Conservation (phyloP, 2,888 invertebrate genomes). For the Liposcelis brunnea region DNA sequence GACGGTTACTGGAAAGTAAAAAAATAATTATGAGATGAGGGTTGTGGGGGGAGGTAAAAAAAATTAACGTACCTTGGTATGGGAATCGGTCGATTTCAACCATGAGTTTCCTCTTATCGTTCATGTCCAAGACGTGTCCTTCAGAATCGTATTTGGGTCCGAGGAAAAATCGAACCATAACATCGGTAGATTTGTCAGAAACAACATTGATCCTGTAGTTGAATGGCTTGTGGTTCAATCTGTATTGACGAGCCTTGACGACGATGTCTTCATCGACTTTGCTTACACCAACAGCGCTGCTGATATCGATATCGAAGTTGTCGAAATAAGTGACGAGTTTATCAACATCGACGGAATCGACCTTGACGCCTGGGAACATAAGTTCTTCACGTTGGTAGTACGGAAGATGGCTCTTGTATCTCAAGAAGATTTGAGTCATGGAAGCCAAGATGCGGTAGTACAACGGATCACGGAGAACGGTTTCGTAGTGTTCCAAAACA, state of each 20-base stretch:
- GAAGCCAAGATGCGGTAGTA: conserved; percentile 50
- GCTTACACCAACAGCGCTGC: conserved; percentile 33
- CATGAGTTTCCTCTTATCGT: conserved; percentile 16
- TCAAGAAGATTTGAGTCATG: conserved; percentile 37
- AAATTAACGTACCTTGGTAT: conserved; percentile 13
- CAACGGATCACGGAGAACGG: conserved; percentile 46
- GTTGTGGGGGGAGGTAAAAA: too few species aligned
- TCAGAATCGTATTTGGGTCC: conserved; percentile 36
- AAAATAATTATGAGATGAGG: too few species aligned
- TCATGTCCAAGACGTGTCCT: conserved; percentile 10
- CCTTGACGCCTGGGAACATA: conserved; percentile 37
- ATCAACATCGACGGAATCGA: conserved; percentile 44
- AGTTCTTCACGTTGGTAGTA: conserved; percentile 44
- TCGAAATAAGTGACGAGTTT: conserved; percentile 53
- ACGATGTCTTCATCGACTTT: conserved; percentile 29
- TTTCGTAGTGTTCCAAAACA: conserved; percentile 45
- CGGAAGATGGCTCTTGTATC: conserved; percentile 39
- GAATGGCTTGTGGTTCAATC: conserved; percentile 54
- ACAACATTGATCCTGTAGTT: conserved; percentile 38
- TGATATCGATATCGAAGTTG: conserved; percentile 41
- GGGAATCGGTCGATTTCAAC: conserved; percentile 17
- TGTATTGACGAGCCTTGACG: conserved; percentile 44
- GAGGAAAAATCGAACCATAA: conserved; percentile 43
- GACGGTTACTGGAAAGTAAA: conserved; percentile 15
- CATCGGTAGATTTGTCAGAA: conserved; percentile 38